Evolutionary conservation across 1,140 invertebrate genomes (phyloP).

Genomic region (Sogatella furcifera): DNA sequence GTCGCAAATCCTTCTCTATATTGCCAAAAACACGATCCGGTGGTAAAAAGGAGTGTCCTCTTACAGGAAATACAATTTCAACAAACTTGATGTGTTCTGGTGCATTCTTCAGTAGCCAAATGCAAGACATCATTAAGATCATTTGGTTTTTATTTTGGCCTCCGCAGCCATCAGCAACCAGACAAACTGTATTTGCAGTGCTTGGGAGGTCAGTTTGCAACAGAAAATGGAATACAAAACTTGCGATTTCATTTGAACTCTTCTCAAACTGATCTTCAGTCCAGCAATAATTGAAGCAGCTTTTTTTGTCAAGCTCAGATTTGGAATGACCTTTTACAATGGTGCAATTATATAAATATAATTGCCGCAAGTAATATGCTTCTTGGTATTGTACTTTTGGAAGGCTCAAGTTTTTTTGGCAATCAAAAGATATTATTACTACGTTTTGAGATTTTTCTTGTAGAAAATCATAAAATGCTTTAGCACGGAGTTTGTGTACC

Average conservation of each 20-base stretch:
- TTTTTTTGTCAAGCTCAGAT: constrained; percentile 3
- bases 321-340: constrained; percentile 7
- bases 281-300: constrained; percentile 8
- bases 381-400: constrained; percentile 15
- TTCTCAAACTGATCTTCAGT: constrained; percentile 12
- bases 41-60: constrained; percentile 24
- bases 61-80: constrained; percentile 22
- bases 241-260: constrained; percentile 8
- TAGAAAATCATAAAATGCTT: too few species aligned
- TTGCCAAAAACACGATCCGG: constrained; percentile 25
- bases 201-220: background rate
- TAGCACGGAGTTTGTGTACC: background rate
- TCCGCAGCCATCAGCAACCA: constrained; percentile 6
- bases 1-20: constrained; percentile 21
- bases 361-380: constrained; percentile 15
- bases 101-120: constrained; percentile 15
- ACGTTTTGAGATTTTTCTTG: background rate
- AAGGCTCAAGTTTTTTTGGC: constrained; percentile 13
- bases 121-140: constrained; percentile 20
- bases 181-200: background rate
- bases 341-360: constrained; percentile 17
- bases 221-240: constrained; percentile 3
- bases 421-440: background rate
- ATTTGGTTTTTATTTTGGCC: constrained; percentile 14
- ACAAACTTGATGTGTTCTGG: constrained; percentile 18